These are phyloP conservation scores for Neostethus bicornis DNA, from an alignment of 2,797 vertebrate genomes.

Conservation along the genomic window DNA sequence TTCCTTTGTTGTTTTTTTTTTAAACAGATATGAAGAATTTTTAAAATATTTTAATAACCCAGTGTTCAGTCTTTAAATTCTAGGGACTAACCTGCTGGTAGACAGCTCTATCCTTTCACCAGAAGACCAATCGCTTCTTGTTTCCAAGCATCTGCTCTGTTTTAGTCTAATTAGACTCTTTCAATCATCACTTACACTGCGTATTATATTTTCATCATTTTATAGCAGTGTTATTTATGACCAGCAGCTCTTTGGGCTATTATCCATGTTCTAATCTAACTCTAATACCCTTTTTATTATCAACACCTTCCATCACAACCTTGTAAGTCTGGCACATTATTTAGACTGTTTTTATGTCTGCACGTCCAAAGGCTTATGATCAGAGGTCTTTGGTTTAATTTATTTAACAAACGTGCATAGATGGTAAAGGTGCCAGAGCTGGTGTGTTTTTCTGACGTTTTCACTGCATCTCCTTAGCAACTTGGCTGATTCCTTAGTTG, in stretches of 20 bases:
- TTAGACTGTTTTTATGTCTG: constrained; percentile 16
- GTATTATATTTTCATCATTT: constrained; percentile 6
- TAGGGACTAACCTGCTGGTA: constrained; percentile 1
- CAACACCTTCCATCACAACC: constrained; percentile 1
- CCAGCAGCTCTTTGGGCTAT: constrained; percentile 6
- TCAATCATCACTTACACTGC: constrained; percentile 6
- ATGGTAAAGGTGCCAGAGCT: constrained; percentile 31
- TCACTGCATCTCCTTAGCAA: constrained; percentile 47
- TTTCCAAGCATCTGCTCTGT: constrained; percentile 13
- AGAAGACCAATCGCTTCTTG: not conserved
- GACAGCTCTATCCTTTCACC: constrained; percentile 18
- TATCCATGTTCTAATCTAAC: constrained; percentile 18
- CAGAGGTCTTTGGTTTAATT: constrained; percentile 80
- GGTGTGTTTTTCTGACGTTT: constrained; percentile 36
- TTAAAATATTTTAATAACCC: not conserved
- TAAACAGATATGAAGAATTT: not conserved
- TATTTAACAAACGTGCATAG: constrained; percentile 72
- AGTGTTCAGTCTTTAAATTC: constrained; percentile 1
- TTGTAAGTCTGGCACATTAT: constrained; percentile 7
- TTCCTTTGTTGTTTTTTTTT: too few species aligned
- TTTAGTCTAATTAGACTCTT: constrained; percentile 10
- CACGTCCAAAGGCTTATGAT: constrained; percentile 64
- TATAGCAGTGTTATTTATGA: constrained; percentile 18
- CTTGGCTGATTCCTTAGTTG: constrained; percentile 44
- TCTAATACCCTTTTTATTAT: constrained; percentile 7